Percentiles rank a stretch among this genome's conserved stretches.
Evolutionary conservation across 2,888 invertebrate species (phyloP).

Genomic region (Polydrusus cervinus): DNA sequence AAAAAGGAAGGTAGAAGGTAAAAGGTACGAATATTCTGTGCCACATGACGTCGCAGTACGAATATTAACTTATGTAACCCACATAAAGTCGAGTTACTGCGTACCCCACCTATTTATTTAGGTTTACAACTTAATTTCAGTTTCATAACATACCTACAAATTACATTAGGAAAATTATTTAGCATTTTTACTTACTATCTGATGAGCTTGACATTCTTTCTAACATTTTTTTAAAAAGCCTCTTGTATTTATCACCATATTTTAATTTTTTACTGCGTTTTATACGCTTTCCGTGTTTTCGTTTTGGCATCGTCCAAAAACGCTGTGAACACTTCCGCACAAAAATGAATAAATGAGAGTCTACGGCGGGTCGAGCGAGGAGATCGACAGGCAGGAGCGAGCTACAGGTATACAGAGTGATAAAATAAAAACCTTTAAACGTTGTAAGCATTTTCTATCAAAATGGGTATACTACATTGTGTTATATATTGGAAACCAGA

Average conservation of each 20-base stretch:
- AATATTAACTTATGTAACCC: slow-evolving; percentile 27
- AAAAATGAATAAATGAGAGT: not conserved
- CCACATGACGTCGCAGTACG: slow-evolving; percentile 31
- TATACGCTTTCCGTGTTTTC: not conserved
- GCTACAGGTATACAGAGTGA: not conserved
- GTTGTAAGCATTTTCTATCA: not conserved
- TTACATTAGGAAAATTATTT: not conserved
- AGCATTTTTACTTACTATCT: not conserved
- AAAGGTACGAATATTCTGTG: slow-evolving; percentile 15
- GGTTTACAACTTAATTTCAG: not conserved
- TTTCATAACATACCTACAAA: not conserved
- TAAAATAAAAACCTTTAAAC: not conserved
- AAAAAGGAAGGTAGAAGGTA: not conserved
- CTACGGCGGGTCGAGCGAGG: not conserved
- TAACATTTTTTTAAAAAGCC: not conserved
- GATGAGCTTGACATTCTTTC: slow-evolving; percentile 1
- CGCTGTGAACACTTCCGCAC: not conserved
- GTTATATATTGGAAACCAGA: not conserved
- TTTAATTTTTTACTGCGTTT: not conserved
- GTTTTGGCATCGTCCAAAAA: not conserved
- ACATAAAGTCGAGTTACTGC: slow-evolving; percentile 34
- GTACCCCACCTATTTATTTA: slow-evolving; percentile 14
- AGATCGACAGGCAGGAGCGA: not conserved
- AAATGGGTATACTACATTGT: not conserved
- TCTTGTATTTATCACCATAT: not conserved